Evolutionary conservation across 1,140 invertebrate species (phyloP).

Genomic region (Drosophila pectinifera): DNA sequence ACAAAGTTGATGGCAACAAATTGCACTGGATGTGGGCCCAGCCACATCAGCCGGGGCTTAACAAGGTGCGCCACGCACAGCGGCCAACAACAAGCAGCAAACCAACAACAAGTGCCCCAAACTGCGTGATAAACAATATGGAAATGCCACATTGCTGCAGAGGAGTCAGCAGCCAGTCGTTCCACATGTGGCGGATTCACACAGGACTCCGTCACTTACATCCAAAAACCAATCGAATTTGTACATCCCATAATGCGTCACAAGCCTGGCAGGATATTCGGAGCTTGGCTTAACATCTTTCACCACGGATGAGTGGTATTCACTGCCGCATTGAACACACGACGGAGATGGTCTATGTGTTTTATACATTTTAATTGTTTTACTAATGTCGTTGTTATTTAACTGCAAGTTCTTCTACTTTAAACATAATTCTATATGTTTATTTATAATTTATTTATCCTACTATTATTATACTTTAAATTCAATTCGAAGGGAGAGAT

Average conservation of each 20-base stretch:
- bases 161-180: constrained; percentile 8
- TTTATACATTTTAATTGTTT: constrained; percentile 17
- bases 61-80: constrained; percentile 50
- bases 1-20: constrained; percentile 58
- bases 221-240: constrained; percentile 50
- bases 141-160: constrained; percentile 31
- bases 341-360: not conserved
- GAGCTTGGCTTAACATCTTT: constrained; percentile 38
- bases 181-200: constrained; percentile 27
- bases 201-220: constrained; percentile 13
- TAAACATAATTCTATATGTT: not conserved
- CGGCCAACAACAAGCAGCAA: constrained; percentile 2
- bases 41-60: constrained; percentile 42
- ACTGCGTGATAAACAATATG: constrained; percentile 43
- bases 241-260: constrained; percentile 46
- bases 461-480: not conserved
- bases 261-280: constrained; percentile 43
- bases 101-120: constrained; percentile 42
- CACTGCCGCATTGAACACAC: constrained; percentile 14
- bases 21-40: constrained; percentile 48
- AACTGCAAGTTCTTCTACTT: not conserved
- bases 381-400: not conserved
- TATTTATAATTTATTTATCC: too few species aligned
- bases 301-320: constrained; percentile 23
- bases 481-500: rapidly evolving